These are phyloP conservation scores for Hypomecis atomaria DNA, from an alignment of 2,888 invertebrate genomes.

Conservation along the genomic window DNA sequence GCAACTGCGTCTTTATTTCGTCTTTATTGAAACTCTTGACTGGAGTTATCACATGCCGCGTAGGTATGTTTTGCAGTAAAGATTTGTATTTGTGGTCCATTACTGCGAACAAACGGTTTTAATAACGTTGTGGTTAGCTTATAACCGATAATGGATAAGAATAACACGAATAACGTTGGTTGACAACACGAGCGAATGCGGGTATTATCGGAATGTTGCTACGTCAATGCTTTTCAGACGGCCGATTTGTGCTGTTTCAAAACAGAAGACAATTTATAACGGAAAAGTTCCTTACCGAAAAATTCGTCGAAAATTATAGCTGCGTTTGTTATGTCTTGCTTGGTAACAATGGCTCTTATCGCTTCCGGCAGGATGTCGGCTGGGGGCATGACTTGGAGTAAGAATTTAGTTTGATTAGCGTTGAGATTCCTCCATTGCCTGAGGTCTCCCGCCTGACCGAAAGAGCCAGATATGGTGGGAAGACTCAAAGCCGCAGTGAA, in stretches of 20 bases:
- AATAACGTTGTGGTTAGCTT: slow-evolving; percentile 41
- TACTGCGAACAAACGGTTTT: slow-evolving; percentile 79
- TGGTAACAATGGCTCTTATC: slow-evolving; percentile 91
- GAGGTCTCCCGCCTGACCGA: slow-evolving; percentile 93
- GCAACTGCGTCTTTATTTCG: slow-evolving; percentile 88
- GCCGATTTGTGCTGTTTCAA: background rate
- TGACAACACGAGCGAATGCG: slow-evolving; percentile 34
- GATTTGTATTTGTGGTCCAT: slow-evolving; percentile 98
- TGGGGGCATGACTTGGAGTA: slow-evolving; percentile 94
- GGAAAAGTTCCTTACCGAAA: slow-evolving; percentile 86
- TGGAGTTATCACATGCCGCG: slow-evolving; percentile 93
- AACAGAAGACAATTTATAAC: background rate
- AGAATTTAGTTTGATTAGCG: slow-evolving; percentile 88
- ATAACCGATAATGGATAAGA: slow-evolving; percentile 36
- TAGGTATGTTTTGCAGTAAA: slow-evolving; percentile 94
- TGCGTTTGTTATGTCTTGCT: slow-evolving; percentile 95
- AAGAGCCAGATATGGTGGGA: slow-evolving; percentile 94
- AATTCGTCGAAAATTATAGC: slow-evolving; percentile 95
- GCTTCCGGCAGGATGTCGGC: slow-evolving; percentile 93
- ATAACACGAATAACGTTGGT: slow-evolving; percentile 24
- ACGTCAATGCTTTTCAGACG: slow-evolving; percentile 13
- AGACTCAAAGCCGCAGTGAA: slow-evolving; percentile 91
- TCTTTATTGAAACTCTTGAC: slow-evolving; percentile 85
- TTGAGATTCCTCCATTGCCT: slow-evolving; percentile 92
- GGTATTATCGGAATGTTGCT: slow-evolving; percentile 31